Percentiles rank a stretch among this genome's conserved stretches.
These are phyloP conservation scores for Bombus waltoni DNA, from an alignment of 1,140 invertebrate species.

Conservation along the genomic window DNA sequence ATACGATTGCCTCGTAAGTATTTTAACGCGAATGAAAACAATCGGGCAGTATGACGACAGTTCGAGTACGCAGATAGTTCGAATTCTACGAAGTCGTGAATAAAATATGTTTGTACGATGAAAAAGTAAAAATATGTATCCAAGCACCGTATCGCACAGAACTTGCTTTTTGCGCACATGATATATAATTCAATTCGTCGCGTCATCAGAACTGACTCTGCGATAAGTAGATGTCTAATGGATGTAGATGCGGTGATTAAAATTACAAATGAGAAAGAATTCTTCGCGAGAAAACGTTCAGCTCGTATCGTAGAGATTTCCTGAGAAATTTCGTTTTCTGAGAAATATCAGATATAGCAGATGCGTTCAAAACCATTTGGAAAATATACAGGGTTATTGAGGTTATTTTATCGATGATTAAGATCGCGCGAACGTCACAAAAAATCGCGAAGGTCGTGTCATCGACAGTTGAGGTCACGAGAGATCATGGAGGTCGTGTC, in stretches of 20 bases:
- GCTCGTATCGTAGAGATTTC: not conserved
- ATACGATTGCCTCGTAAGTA: not conserved
- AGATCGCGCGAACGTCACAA: not conserved
- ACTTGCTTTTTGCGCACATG: not conserved
- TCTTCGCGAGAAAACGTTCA: not conserved
- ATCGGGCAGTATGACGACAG: not conserved
- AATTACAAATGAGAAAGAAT: not conserved
- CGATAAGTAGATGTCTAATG: not conserved
- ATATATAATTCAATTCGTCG: constrained; percentile 14
- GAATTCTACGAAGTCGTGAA: not conserved
- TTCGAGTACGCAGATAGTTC: not conserved
- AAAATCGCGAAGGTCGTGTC: not conserved
- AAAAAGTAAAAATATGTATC: constrained; percentile 8
- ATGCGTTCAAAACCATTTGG: too few species aligned
- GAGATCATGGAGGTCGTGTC: not conserved
- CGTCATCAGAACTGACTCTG: too few species aligned
- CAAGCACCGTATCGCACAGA: not conserved
- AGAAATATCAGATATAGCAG: too few species aligned
- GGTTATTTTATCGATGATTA: too few species aligned
- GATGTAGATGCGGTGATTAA: not conserved
- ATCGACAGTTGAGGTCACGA: not conserved
- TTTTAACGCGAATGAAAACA: not conserved
- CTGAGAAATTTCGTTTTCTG: not conserved
- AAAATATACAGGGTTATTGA: too few species aligned
- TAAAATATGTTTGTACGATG: not conserved